Evolutionary conservation across 2,888 invertebrate species (phyloP).

Genomic region (Colostygia pectinataria): DNA sequence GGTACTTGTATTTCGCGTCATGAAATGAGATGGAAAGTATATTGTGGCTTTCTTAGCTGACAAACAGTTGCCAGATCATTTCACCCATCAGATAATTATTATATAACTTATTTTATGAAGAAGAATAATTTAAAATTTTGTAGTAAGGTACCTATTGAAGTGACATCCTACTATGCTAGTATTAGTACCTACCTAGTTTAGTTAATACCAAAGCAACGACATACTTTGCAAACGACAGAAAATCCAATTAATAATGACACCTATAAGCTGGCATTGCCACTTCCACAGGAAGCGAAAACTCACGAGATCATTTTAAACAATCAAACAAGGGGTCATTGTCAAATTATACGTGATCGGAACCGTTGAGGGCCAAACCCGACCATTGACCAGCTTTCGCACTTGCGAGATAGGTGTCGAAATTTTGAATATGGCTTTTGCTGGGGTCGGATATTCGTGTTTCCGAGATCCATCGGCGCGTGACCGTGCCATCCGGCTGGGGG

Average conservation of each 20-base stretch:
- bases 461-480: slow-evolving; percentile 67
- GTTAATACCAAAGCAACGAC: slow-evolving; percentile 4
- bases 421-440: slow-evolving; percentile 35
- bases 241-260: slow-evolving; percentile 18
- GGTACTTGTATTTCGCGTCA: slow-evolving; percentile 27
- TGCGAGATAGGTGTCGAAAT: slow-evolving; percentile 32
- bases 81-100: slow-evolving; percentile 3
- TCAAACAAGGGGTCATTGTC: slow-evolving; percentile 27
- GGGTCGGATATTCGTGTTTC: slow-evolving; percentile 75
- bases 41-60: slow-evolving; percentile 10
- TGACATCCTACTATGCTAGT: background rate
- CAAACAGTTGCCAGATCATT: slow-evolving; percentile 11
- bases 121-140: slow-evolving; percentile 2
- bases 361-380: slow-evolving; percentile 18
- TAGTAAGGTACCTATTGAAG: too few relatives aligned
- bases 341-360: slow-evolving; percentile 25
- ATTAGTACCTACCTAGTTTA: too few relatives aligned
- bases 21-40: slow-evolving; percentile 32
- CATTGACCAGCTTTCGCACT: slow-evolving; percentile 23
- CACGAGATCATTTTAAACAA: slow-evolving; percentile 3
- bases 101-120: background rate
- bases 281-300: slow-evolving; percentile 11
- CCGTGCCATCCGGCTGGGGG: slow-evolving; percentile 68
- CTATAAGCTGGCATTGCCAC: slow-evolving; percentile 17
- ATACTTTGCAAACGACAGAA: slow-evolving; percentile 10